Evolutionary conservation across 2,113 vertebrate genomes (phyloP), one percentile per base, ranked within the genome.

Genomic region (Xiphorhynchus elegans): DNA sequence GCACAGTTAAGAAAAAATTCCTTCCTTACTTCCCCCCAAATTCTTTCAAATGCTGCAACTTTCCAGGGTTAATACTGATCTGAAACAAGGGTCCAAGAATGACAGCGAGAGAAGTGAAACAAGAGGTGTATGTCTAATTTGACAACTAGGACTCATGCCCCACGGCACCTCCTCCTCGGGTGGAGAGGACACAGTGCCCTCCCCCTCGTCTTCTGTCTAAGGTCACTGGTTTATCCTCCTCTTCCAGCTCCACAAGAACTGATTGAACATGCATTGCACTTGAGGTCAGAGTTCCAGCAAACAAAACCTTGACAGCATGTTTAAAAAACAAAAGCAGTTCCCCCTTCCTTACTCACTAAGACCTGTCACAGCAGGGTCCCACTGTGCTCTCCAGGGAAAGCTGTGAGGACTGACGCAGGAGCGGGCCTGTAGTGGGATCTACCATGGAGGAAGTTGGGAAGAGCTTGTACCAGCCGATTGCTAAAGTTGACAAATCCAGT

Each of bases 401-500:
- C 97, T 99, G 99, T 28, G 99, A 99, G 33, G 99, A 99, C 97
- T 99, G 99, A 66, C 99, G 99, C 83, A 99, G 98, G 80, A 99
- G 98, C 0, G 99, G 99, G 44, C 98, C 98, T 79, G 99, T 98
- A 8, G 98, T 98, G 24, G 99, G 99, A 97, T 99, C 99, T 91
- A 99, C 99, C 99, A 99, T 99, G 6, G 99, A 99, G 93, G 99
- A 99, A 93, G 99, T 99, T 82, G 99, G 99, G 97, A 99, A 99
- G 89, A 99, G 99, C 99, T 99, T 99, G 98, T 99, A 99, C 99
- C 99, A 99, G 96, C 99, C 99, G 59, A 99, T 99, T 18, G 99
- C 99, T 97, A 99, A 98, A 73, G 98, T 98, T 81, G 98, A 99
- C 98, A 99, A 98, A 98, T 99, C 99, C 98, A 99, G 98, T 98